phyloP scores from a whole-genome alignment of 2,888 invertebrate genomes.

The Hypselothyrea guttata region DNA sequence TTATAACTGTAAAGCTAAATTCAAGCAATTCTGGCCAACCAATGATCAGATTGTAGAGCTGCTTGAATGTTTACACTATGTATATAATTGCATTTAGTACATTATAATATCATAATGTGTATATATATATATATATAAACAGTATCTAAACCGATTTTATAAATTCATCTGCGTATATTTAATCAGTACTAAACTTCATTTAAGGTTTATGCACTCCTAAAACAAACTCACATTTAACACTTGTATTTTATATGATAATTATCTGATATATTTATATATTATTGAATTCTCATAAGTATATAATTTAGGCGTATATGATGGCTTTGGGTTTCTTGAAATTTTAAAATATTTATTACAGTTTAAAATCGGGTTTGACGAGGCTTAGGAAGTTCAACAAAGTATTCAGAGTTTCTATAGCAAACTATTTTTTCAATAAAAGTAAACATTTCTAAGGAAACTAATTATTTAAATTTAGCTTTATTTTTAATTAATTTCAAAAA shows the following conservation, averaged over 20 bases:
- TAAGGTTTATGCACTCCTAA: slow-evolving; percentile 35
- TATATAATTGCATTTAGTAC: not conserved
- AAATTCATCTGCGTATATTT: slow-evolving; percentile 71
- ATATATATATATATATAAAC: slow-evolving; percentile 21
- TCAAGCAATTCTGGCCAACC: too few species aligned
- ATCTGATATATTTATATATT: not conserved
- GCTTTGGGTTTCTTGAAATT: too few species aligned
- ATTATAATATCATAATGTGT: not conserved
- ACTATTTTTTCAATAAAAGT: too few species aligned
- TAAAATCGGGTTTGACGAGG: too few species aligned
- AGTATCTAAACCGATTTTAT: slow-evolving; percentile 70
- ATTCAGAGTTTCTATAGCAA: too few species aligned
- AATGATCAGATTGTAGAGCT: too few species aligned
- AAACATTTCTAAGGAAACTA: too few species aligned
- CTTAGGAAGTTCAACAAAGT: too few species aligned
- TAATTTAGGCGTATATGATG: not conserved
- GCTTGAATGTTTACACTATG: not conserved
- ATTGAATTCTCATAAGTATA: not conserved
- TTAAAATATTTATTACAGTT: too few species aligned
- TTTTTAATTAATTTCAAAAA: too few species aligned
- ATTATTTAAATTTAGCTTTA: too few species aligned
- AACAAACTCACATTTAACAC: slow-evolving; percentile 60
- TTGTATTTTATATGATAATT: slow-evolving; percentile 10
- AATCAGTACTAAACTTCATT: slow-evolving; percentile 66
- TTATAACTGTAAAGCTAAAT: slow-evolving; percentile 9